phyloP scores from a whole-genome alignment of 2,797 vertebrate genomes.

The Chelmon rostratus region DNA sequence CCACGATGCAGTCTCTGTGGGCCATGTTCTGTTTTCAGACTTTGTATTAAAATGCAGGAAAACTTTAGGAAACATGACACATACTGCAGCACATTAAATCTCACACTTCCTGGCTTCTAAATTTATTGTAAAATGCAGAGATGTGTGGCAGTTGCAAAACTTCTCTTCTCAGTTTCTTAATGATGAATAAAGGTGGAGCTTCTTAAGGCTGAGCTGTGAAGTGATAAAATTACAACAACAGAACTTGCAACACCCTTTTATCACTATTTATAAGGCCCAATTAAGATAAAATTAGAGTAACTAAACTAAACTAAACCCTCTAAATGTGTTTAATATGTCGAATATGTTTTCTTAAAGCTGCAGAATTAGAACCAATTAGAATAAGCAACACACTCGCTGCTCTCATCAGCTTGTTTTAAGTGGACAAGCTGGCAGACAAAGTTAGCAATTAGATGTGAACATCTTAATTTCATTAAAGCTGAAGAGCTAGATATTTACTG shows the following conservation, averaged over 20 bases:
- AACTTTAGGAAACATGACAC: conserved; percentile 71
- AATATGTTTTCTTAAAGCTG: background rate
- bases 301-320: too few species aligned
- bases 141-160: conserved; percentile 31
- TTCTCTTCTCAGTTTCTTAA: conserved; percentile 2
- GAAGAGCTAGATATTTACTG: background rate
- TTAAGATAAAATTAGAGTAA: background rate
- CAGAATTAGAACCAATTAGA: too few species aligned
- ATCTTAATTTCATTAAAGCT: too few species aligned
- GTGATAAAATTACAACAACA: background rate
- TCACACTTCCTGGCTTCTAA: conserved; percentile 37
- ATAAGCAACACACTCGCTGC: too few species aligned
- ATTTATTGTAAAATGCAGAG: conserved; percentile 29
- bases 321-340: background rate
- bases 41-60: conserved; percentile 66
- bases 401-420: too few species aligned
- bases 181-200: conserved; percentile 29
- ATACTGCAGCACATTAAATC: conserved; percentile 52
- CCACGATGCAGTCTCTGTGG: conserved; percentile 64
- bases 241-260: background rate
- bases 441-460: too few species aligned
- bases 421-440: too few species aligned
- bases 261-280: background rate
- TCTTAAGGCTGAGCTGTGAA: background rate
- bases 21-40: conserved; percentile 58